These are phyloP conservation scores for Grammomys surdaster DNA, from an alignment of 2,113 vertebrate species.

Conservation along the genomic window DNA sequence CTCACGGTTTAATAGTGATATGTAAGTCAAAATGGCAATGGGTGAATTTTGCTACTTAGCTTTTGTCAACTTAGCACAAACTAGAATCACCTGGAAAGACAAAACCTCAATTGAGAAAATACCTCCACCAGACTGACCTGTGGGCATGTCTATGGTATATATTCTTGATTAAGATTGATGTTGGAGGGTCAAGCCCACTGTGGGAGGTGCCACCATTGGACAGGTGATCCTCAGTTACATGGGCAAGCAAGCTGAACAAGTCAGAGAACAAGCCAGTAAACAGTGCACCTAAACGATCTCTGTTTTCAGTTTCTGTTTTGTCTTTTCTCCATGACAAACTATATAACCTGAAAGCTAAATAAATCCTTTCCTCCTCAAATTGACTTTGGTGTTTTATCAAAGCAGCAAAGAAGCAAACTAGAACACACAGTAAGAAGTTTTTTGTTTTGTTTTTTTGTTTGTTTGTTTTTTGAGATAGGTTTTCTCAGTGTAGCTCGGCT, in stretches of 20 bases:
- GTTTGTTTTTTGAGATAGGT: background rate
- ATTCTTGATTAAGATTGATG: background rate
- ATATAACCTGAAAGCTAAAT: background rate
- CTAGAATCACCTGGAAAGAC: background rate
- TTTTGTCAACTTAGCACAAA: background rate
- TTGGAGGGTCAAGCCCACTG: background rate
- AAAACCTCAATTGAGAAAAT: background rate
- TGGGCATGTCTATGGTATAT: background rate
- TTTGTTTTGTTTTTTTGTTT: background rate
- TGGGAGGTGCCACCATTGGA: background rate
- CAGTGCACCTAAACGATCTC: background rate
- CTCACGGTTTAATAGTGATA: background rate
- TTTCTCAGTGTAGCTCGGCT: background rate
- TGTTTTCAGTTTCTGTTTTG: background rate
- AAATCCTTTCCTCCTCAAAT: background rate
- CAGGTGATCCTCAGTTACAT: background rate
- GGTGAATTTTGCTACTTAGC: background rate
- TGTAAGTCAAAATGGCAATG: background rate
- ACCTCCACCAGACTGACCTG: background rate
- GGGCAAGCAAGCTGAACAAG: background rate
- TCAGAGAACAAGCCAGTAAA: background rate
- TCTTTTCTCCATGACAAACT: background rate
- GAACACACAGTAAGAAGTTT: background rate
- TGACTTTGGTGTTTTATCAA: background rate
- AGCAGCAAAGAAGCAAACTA: background rate